These are phyloP conservation scores for Scaptomyza tumidula DNA, from an alignment of 2,888 invertebrate genomes.

Conservation along the genomic window DNA sequence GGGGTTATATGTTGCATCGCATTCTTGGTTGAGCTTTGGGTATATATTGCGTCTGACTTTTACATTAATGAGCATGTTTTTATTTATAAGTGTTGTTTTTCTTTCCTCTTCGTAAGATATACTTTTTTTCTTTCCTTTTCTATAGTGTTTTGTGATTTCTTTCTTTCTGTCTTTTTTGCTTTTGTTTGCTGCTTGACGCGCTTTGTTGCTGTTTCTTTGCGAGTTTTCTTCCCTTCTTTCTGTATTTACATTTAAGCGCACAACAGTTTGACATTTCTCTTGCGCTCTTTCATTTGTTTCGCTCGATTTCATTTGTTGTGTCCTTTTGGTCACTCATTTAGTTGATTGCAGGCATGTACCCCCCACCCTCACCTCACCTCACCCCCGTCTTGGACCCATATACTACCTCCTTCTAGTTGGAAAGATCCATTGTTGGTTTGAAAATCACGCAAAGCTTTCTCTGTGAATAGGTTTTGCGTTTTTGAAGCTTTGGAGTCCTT, in stretches of 20 bases:
- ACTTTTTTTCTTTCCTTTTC: slow-evolving; percentile 25
- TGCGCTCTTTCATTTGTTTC: slow-evolving; percentile 30
- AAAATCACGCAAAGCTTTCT: slow-evolving; percentile 40
- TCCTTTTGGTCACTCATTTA: slow-evolving; percentile 65
- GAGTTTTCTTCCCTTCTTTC: background rate
- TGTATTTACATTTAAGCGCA: slow-evolving; percentile 54
- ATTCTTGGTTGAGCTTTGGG: slow-evolving; percentile 16
- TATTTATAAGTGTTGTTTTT: slow-evolving; percentile 73
- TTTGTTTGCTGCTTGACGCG: slow-evolving; percentile 38
- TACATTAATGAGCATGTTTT: slow-evolving; percentile 80
- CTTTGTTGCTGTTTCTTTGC: slow-evolving; percentile 12
- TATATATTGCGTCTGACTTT: slow-evolving; percentile 67
- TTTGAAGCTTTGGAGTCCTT: background rate
- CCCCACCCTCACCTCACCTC: background rate
- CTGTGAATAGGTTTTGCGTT: background rate
- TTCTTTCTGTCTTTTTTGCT: background rate
- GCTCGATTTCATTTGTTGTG: slow-evolving; percentile 79
- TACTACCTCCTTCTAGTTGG: background rate
- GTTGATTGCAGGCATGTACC: slow-evolving; percentile 52
- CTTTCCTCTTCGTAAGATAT: slow-evolving; percentile 6
- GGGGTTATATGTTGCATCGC: slow-evolving; percentile 12
- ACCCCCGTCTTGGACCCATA: background rate
- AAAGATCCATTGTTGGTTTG: slow-evolving; percentile 43
- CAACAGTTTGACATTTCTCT: slow-evolving; percentile 46
- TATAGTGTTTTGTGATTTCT: slow-evolving; percentile 32